Conservation (phyloP, 2,797 vertebrate species). For the Coreius guichenoti region DNA sequence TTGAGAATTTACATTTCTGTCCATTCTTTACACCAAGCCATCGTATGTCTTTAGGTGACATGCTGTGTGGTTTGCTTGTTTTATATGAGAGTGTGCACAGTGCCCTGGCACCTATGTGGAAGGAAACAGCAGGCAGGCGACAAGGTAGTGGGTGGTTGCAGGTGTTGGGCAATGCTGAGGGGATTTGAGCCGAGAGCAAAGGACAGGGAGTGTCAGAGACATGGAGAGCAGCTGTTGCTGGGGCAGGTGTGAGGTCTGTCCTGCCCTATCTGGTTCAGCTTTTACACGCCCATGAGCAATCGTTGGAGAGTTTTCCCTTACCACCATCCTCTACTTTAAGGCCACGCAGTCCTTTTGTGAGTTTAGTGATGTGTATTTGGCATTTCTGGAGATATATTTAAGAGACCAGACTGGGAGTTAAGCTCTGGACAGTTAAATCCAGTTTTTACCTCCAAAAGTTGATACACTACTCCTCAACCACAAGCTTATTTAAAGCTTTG, state of each 20-base stretch:
- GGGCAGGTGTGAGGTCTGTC: slow-evolving; percentile 60
- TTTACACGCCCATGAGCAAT: slow-evolving; percentile 47
- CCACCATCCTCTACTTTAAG: slow-evolving; percentile 26
- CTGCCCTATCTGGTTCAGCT: slow-evolving; percentile 45
- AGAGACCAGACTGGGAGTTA: slow-evolving; percentile 50
- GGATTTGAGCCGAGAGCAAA: slow-evolving; percentile 18
- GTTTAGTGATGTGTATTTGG: slow-evolving; percentile 40
- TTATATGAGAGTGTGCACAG: not conserved
- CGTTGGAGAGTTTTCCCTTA: slow-evolving; percentile 39
- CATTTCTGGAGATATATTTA: slow-evolving; percentile 38
- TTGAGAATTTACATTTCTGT: not conserved
- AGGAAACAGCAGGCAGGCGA: slow-evolving; percentile 49
- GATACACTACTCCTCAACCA: slow-evolving; percentile 48
- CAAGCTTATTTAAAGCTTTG: slow-evolving; percentile 55
- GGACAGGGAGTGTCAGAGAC: slow-evolving; percentile 58
- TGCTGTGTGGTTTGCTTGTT: not conserved
- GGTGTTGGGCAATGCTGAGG: slow-evolving; percentile 44
- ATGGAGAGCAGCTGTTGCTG: slow-evolving; percentile 60
- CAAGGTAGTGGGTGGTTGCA: slow-evolving; percentile 44
- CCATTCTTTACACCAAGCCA: not conserved
- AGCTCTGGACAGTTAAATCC: slow-evolving; percentile 30
- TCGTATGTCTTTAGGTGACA: not conserved
- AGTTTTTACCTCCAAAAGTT: slow-evolving; percentile 48
- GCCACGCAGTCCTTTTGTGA: slow-evolving; percentile 9
- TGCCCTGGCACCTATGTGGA: slow-evolving; percentile 5